phyloP scores from a whole-genome alignment of 92 coral and sea anemone genomes.

The Umimayanthus kanabou region DNA sequence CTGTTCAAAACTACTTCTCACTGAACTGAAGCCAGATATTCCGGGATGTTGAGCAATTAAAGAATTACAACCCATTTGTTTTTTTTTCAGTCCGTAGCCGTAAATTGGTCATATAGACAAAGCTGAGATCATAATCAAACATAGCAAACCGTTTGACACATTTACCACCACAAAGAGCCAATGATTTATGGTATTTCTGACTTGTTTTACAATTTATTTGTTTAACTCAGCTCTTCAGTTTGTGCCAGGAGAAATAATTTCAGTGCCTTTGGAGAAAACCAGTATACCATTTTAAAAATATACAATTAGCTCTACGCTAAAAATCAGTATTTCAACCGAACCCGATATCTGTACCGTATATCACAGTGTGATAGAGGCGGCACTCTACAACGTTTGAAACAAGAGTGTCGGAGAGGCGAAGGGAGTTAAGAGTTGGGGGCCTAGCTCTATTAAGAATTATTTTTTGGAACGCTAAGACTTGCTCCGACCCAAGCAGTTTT shows the following conservation, averaged over 20 bases:
- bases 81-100: not conserved
- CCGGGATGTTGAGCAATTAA: not conserved
- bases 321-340: too few species aligned
- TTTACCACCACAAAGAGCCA: not conserved
- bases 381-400: too few species aligned
- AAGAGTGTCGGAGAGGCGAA: too few species aligned
- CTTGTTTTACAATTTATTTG: not conserved
- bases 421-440: too few species aligned
- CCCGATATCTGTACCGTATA: too few species aligned
- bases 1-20: not conserved
- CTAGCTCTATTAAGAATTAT: too few species aligned
- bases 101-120: not conserved
- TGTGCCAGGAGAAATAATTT: not conserved
- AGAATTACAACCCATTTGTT: too few species aligned
- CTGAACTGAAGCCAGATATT: not conserved
- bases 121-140: constrained; percentile 3
- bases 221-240: not conserved
- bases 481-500: too few species aligned
- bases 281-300: too few species aligned
- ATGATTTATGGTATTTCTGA: not conserved
- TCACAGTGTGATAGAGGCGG: too few species aligned
- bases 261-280: not conserved
- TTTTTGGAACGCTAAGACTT: too few species aligned
- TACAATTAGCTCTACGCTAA: too few species aligned
- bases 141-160: not conserved